A percentile compares a stretch with the other conserved stretches of the same genome.
These are phyloP conservation scores for Elysia crispata DNA, from an alignment of 2,888 invertebrate genomes.

Conservation along the genomic window DNA sequence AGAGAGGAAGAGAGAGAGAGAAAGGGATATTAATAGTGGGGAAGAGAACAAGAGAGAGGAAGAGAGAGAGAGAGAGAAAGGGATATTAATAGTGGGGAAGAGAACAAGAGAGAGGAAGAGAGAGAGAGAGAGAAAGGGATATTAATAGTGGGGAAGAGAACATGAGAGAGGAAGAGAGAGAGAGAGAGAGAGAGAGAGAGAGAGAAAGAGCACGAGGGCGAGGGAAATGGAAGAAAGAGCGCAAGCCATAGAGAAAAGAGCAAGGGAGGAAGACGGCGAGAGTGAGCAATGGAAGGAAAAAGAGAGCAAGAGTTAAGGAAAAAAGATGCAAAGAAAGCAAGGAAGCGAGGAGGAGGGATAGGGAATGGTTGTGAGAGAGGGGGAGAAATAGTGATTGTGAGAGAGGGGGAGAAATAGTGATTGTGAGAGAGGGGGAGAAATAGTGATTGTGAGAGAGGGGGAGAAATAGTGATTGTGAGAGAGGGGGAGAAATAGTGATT, in stretches of 20 bases:
- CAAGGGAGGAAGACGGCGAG: background rate
- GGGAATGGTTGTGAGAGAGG: background rate
- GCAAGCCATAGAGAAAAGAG: no score
- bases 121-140: background rate
- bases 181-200: no score
- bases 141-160: background rate
- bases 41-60: background rate
- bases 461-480: no score
- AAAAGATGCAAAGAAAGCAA: background rate
- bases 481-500: no score
- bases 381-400: no score
- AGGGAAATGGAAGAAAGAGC: no score
- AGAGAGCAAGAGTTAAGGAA: background rate
- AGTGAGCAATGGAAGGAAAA: background rate
- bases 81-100: background rate
- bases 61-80: constrained; percentile 14
- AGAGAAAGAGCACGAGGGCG: no score
- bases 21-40: no score
- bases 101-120: constrained; percentile 2
- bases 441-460: no score
- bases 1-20: background rate
- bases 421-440: no score
- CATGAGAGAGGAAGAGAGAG: no score
- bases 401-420: no score
- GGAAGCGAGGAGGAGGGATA: background rate